phyloP scores from a whole-genome alignment of 2,797 vertebrate species.

The Pangasius mekongensis region DNA sequence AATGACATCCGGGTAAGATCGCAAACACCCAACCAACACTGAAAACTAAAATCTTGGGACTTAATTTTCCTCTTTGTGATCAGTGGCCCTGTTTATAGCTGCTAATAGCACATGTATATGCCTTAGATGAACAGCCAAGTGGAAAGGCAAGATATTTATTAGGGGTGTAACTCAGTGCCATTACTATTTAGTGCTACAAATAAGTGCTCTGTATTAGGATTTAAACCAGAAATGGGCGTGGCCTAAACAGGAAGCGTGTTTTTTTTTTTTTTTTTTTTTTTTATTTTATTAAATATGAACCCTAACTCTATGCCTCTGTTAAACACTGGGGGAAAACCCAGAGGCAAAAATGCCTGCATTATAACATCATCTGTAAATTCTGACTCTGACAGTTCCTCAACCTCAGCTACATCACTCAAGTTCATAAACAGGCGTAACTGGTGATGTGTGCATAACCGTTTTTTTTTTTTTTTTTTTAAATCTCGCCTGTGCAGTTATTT shows the following conservation, averaged over 20 bases:
- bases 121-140: not conserved
- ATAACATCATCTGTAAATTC: constrained; percentile 1
- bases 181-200: not conserved
- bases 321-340: not conserved
- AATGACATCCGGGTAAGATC: constrained; percentile 95
- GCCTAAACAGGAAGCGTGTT: not conserved
- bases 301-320: not conserved
- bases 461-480: not conserved
- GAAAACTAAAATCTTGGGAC: not conserved
- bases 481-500: not conserved
- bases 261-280: too few species aligned
- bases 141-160: not conserved
- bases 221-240: not conserved
- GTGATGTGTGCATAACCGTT: not conserved
- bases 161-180: not conserved
- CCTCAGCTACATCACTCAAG: not conserved
- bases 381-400: not conserved
- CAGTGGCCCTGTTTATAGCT: not conserved
- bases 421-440: not conserved
- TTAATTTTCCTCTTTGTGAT: not conserved
- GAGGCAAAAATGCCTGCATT: too few species aligned
- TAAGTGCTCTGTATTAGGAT: not conserved
- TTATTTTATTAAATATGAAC: not conserved
- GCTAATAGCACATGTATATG: not conserved
- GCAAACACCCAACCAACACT: not conserved